phyloP scores from a whole-genome alignment of 2,797 vertebrate species.

The Pangasius macronema region DNA sequence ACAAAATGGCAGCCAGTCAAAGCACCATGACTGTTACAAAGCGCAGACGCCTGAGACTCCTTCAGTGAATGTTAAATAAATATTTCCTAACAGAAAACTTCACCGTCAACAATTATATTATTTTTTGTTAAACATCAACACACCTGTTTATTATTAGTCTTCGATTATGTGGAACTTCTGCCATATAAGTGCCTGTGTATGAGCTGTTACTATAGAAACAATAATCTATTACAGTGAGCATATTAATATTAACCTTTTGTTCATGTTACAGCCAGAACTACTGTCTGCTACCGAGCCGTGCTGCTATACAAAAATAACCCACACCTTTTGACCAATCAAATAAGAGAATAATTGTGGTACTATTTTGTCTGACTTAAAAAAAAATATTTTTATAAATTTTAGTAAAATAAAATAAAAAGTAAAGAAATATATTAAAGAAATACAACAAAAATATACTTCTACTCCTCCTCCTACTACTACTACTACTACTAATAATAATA shows the following conservation, averaged over 20 bases:
- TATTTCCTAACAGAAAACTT: not conserved
- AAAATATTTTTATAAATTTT: not conserved
- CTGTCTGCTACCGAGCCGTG: not conserved
- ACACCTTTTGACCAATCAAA: not conserved
- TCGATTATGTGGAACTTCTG: not conserved
- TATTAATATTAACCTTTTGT: not conserved
- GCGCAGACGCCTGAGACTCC: not conserved
- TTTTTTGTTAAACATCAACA: not conserved
- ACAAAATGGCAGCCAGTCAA: slow-evolving; percentile 52
- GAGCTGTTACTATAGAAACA: not conserved
- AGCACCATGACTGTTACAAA: not conserved
- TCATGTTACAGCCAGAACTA: not conserved
- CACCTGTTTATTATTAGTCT: not conserved
- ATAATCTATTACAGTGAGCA: not conserved
- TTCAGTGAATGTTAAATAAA: not conserved
- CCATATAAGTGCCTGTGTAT: not conserved
- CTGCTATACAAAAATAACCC: not conserved
- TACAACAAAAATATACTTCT: not conserved
- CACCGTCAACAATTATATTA: not conserved
- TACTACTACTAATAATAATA: not conserved
- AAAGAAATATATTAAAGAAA: not conserved
- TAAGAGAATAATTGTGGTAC: not conserved
- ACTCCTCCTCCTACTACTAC: no score
- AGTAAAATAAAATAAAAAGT: not conserved
- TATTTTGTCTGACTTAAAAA: not conserved